Percentiles rank a stretch among this genome's conserved stretches.
Conservation (phyloP, 2,797 vertebrate species). For the Sebastes oblongus region DNA sequence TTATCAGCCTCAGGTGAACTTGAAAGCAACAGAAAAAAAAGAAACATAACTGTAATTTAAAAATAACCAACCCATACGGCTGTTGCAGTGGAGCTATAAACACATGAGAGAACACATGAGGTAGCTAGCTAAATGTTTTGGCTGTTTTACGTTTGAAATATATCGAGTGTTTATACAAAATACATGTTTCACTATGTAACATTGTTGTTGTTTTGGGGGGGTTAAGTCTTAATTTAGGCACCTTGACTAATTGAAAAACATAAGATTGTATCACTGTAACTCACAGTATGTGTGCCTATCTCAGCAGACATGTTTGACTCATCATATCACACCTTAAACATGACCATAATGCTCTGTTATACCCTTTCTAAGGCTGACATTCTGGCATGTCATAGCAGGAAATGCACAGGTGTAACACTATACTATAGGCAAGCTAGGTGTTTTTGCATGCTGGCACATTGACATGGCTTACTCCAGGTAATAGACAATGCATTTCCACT, state of each 20-base stretch:
- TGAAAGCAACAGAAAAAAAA: not conserved
- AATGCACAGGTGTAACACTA: not conserved
- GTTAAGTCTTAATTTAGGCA: not conserved
- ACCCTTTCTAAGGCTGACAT: fast-evolving
- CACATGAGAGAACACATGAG: too few species aligned
- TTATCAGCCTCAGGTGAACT: not conserved
- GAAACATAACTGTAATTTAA: not conserved
- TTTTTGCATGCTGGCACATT: not conserved
- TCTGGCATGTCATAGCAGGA: not conserved
- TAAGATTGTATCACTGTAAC: not conserved
- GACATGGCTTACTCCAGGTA: not conserved
- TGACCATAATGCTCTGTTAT: not conserved
- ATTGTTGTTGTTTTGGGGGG: not conserved
- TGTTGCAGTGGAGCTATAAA: not conserved
- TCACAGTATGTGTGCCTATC: not conserved
- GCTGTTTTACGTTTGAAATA: not conserved
- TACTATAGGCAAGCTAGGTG: too few species aligned
- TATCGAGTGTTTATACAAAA: not conserved
- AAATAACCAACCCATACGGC: not conserved
- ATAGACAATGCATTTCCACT: not conserved
- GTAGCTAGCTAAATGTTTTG: fast-evolving
- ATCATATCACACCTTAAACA: not conserved
- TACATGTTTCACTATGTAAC: not conserved
- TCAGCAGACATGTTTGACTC: not conserved
- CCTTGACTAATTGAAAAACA: not conserved